These are phyloP conservation scores for Geophilus truncorum DNA, from an alignment of 2,888 invertebrate genomes.

Conservation along the genomic window DNA sequence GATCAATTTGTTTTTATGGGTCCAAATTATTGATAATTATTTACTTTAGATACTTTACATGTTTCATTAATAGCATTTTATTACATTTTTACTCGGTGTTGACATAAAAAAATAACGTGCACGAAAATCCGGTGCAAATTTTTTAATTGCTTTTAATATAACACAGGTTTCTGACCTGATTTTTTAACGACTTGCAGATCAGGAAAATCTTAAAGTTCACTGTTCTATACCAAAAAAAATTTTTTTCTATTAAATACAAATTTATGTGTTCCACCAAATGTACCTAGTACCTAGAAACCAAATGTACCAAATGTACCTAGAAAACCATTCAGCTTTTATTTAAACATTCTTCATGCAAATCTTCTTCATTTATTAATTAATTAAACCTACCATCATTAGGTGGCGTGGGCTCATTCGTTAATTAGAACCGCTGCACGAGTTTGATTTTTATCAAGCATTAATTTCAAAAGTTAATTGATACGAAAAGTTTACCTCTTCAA, in stretches of 20 bases:
- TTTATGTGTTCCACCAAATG: no score
- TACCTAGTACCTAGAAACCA: no score
- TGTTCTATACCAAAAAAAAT: background rate
- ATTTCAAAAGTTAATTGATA: slow-evolving; percentile 8
- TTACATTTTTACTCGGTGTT: no score
- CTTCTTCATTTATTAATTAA: background rate
- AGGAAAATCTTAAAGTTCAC: background rate
- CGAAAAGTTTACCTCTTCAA: background rate
- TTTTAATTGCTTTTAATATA: no score
- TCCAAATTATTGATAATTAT: background rate
- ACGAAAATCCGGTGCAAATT: no score
- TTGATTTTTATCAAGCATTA: slow-evolving; percentile 11
- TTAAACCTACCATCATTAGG: background rate
- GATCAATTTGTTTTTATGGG: background rate
- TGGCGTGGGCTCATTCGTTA: background rate
- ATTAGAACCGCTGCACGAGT: background rate
- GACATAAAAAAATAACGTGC: no score
- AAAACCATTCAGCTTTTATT: background rate
- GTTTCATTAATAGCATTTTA: background rate
- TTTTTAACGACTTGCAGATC: no score
- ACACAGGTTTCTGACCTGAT: background rate
- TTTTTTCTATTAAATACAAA: no score
- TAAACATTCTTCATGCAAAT: background rate
- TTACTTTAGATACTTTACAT: background rate
- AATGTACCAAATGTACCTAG: no score